Evolutionary conservation across 53 echinoderm and acorn worm species (phyloP), one percentile per base, ranked within the genome.

Genomic region (Patiria pectinifera): DNA sequence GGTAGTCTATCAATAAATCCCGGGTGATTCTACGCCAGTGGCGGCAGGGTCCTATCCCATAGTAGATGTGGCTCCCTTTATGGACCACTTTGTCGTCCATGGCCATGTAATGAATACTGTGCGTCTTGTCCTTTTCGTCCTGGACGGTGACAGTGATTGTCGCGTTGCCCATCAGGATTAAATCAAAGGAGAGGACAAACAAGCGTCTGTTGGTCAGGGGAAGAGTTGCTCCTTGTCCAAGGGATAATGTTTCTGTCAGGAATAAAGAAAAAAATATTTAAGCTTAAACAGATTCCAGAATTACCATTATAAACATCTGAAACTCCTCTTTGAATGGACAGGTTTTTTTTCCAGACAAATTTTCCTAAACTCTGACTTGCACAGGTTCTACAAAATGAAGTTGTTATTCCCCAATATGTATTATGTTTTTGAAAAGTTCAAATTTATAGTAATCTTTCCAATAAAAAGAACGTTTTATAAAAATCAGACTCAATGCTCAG

Each of bases 11-110:
- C 35, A 95, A 71, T 23, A 99, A 43, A 82, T 97, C 92, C 70
- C 99, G 78, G 18, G 96, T 99, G 25, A 99, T 94, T 46, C 89
- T 97, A n/a, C 97, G 86, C 99, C 99, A 99, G 69, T 89, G 71
- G 13, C 25, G 76, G 46, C 93, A 93, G 2, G 94, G 87, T 76
- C 99, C 99, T 2, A 99, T 93, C 48, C 97, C 97, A 66, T 97
- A 97, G 53, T 85, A 92, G 43, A 99, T 84, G 69, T 96, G 94
- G 45, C 95, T 95, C 6, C 96, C 94, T 69, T 87, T 86, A 70
- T 96, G 95, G 4, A 35, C 24, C 19, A 89, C 89, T 72, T 94
- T 93, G 49, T 97, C 97, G 1, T 93, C 94, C 79, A 93, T 95
- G 4, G 94, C 93, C 2, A 94, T 91, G 66, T 96, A 97, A 45